Conservation (phyloP, 2,113 vertebrate genomes). For the Xenus cinereus region DNA sequence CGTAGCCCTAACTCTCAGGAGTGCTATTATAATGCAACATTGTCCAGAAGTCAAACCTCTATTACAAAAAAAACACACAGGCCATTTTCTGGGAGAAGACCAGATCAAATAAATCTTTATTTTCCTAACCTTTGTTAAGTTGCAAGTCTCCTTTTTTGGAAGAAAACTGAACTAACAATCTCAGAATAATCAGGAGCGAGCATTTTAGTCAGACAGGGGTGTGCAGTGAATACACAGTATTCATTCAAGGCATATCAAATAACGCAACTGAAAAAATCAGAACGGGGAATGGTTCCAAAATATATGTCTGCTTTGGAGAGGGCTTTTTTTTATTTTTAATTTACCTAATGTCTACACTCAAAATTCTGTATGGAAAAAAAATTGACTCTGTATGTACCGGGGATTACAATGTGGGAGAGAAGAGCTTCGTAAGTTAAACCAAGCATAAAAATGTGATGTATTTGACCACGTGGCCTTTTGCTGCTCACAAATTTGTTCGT, state of each 20-base stretch:
- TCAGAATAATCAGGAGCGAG: neutral
- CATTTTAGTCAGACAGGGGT: neutral
- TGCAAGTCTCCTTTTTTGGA: conserved; percentile 55
- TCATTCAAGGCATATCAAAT: neutral
- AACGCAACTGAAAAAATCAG: neutral
- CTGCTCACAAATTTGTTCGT: neutral
- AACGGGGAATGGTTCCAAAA: conserved; percentile 7
- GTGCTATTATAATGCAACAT: conserved; percentile 60
- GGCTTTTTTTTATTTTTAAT: neutral
- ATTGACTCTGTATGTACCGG: neutral
- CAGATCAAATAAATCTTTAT: conserved; percentile 65
- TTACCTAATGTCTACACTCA: conserved; percentile 30
- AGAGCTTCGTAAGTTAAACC: neutral
- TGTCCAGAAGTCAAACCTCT: conserved; percentile 74
- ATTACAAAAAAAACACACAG: conserved; percentile 36
- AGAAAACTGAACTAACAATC: conserved; percentile 24
- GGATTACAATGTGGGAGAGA: neutral
- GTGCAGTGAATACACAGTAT: neutral
- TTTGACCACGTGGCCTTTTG: neutral
- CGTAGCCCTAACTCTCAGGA: conserved; percentile 56
- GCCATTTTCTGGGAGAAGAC: conserved; percentile 52
- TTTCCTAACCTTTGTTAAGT: conserved; percentile 59
- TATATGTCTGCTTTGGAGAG: neutral
- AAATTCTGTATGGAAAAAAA: neutral
- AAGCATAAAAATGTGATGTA: neutral